Base-by-base conservation (phyloP, 2,888 invertebrate genomes). In the Cabera pusaria region DNA sequence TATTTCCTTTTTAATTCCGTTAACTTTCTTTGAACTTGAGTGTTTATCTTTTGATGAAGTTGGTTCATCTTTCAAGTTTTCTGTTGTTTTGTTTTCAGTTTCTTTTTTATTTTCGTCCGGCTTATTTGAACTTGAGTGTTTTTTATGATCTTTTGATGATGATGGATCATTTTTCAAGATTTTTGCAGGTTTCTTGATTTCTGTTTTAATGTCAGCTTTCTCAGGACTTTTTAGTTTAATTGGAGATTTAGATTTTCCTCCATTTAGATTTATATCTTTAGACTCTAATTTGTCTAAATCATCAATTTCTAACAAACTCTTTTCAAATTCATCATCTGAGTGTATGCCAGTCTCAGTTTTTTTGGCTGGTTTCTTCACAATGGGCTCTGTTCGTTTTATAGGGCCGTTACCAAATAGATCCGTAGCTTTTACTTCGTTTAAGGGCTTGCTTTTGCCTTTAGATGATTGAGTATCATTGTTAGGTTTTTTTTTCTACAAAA, bases 261-360 rank as follows among this genome's bases (percentile, higher is more conserved):
- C 9, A n/a, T n/a, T n/a, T n/a, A 27, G 11, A 6, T n/a, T 7
- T 9, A 2, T 17, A 5, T 27, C 5, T 10, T 54, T 51, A 22
- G 22, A 24, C 34, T 54, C 49, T 25, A 52, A 16, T 14, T 80
- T 70, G 44, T 84, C 69, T 32, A 76, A 63, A 52, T 90, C 90
- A 77, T 95, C 94, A 40, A 95, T 71, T 64, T 93, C 91, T 44
- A 91, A 64, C 6, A 95, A 75, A 7, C 93, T 93, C 55, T 91
- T 90, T 59, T 93, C 93, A 75, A 96, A 95, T 37, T 93, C 92
- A 14, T 93, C 92, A 79, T 94, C 91, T 58, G 91, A 90, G 66
- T 93, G 93, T 53, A 92, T 89, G 12, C 92, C 84, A n/a, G 72
- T 68, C 62, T 88, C 87, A 12, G 85, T 87, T 14, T 72, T 72